These are phyloP conservation scores for Nerophis ophidion DNA, from an alignment of 2,113 vertebrate genomes.

Conservation along the genomic window DNA sequence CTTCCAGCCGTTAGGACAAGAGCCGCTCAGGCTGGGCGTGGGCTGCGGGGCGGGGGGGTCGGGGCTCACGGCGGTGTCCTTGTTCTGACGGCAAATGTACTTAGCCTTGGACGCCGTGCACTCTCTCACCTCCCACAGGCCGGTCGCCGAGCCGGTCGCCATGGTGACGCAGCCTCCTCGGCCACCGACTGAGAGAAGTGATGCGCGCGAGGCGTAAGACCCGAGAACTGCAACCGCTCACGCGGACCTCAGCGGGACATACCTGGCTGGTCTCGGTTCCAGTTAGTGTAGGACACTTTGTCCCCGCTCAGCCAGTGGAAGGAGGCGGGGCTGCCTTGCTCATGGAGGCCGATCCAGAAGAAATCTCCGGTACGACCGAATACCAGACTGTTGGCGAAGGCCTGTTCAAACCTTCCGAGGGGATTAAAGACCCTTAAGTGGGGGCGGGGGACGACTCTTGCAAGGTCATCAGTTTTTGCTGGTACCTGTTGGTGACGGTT, in stretches of 20 bases:
- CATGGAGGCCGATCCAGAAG: slow-evolving; percentile 87
- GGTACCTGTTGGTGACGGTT: slow-evolving; percentile 84
- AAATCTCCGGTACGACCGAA: slow-evolving; percentile 79
- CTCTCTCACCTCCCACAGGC: slow-evolving; percentile 86
- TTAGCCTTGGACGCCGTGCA: slow-evolving; percentile 76
- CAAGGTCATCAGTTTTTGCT: background rate
- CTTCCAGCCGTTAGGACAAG: slow-evolving; percentile 84
- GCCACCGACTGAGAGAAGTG: slow-evolving; percentile 64
- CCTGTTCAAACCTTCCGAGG: slow-evolving; percentile 85
- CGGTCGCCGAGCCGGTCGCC: slow-evolving; percentile 81
- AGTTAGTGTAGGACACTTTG: slow-evolving; percentile 86
- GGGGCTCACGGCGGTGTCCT: slow-evolving; percentile 77
- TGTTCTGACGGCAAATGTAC: slow-evolving; percentile 90
- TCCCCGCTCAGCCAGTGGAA: slow-evolving; percentile 88
- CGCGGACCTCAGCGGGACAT: slow-evolving; percentile 13
- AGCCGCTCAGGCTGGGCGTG: slow-evolving; percentile 81
- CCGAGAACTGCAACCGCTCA: background rate
- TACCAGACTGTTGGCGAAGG: slow-evolving; percentile 88
- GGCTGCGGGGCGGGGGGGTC: slow-evolving; percentile 76
- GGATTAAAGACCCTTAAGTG: background rate
- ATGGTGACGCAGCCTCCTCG: slow-evolving; percentile 85
- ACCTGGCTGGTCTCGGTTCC: slow-evolving; percentile 94
- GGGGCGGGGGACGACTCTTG: too few relatives aligned
- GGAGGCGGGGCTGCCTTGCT: slow-evolving; percentile 72
- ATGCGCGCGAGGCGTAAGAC: slow-evolving; percentile 15